Conservation (phyloP, 2,797 vertebrate genomes). For the Pelodytes ibericus region DNA sequence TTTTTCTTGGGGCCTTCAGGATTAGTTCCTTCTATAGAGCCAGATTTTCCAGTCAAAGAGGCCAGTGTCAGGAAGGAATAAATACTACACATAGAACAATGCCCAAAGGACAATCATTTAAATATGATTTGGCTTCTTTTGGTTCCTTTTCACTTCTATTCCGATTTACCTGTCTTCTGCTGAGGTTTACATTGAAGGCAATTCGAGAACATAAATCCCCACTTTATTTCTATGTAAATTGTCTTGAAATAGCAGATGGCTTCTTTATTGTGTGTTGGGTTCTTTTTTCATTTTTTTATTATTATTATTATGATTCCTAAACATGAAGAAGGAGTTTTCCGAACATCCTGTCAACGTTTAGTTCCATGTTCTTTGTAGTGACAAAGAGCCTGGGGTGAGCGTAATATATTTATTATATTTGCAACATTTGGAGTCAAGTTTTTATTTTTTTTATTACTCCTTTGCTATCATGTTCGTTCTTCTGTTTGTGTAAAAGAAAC, state of each 20-base stretch:
- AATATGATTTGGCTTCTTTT: constrained; percentile 1
- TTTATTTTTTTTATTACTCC: constrained; percentile 10
- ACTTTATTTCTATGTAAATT: constrained; percentile 49
- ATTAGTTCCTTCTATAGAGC: too few species aligned
- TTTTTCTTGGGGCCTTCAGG: too few species aligned
- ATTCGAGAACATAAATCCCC: constrained; percentile 28
- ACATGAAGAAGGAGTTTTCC: not conserved
- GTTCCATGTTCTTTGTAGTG: constrained; percentile 14
- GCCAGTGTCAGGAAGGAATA: too few species aligned
- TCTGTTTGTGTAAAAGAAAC: constrained; percentile 17
- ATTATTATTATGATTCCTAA: not conserved
- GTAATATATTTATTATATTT: constrained; percentile 42
- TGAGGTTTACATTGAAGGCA: constrained; percentile 26
- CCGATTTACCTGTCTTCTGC: constrained; percentile 17
- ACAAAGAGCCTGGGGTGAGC: constrained; percentile 22
- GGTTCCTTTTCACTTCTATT: not conserved
- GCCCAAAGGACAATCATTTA: constrained; percentile 2
- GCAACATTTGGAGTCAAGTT: too few species aligned
- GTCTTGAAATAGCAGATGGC: constrained; percentile 22
- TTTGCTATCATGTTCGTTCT: constrained; percentile 31
- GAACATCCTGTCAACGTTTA: constrained; percentile 21
- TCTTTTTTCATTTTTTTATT: not conserved
- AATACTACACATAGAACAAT: not conserved
- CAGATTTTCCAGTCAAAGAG: too few species aligned
- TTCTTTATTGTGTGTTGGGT: constrained; percentile 16